Evolutionary conservation across 2,797 vertebrate species (phyloP), one percentile per base, ranked within the genome.

Genomic region (Rhinella marina): DNA sequence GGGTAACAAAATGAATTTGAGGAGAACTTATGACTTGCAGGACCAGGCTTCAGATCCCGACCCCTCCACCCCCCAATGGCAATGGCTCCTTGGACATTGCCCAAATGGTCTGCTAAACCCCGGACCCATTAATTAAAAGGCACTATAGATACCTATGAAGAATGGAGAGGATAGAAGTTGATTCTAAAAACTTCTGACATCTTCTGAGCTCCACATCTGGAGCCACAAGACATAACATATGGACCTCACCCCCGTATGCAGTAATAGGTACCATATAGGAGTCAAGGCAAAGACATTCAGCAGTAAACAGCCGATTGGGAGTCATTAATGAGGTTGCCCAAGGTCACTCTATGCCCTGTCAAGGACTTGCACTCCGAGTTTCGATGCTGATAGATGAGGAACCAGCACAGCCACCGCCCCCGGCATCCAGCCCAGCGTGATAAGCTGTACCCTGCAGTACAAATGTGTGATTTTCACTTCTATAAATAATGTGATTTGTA

Each of bases 401-500:
- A 23, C 19, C 3, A n/a, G 11, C 41, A 61, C 17, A 13, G 54
- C 78, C 79, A 79, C n/a, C 14, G 27, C 68, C 14, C 10, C 72
- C 10, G 11, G 72, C 72, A 81, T 62, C 52, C 27, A 13, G 16
- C 57, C 0, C 56, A n/a, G 27, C 19, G 7, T 81, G 79, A 75
- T 12, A 52, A 62, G 79, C 23, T 81, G 23, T 48, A 62, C 48
- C 79, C 57, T 62, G 79, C 56, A 80, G 21, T 23, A 61, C 23
- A 57, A 59, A 52, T 66, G 32, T 57, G 80, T 41, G 32, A 32
- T 82, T 66, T 82, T 82, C 61, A 50, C 3, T 41, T 41, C 78
- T 80, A 61, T 81, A 62, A 61, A 80, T 80, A 59, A 61, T 81
- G 29, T n/a, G 11, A 17, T 61, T 32, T 81, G 27, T 61, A 81